Conservation (phyloP, 2,113 vertebrate species). For the Pachycephala philippinensis region DNA sequence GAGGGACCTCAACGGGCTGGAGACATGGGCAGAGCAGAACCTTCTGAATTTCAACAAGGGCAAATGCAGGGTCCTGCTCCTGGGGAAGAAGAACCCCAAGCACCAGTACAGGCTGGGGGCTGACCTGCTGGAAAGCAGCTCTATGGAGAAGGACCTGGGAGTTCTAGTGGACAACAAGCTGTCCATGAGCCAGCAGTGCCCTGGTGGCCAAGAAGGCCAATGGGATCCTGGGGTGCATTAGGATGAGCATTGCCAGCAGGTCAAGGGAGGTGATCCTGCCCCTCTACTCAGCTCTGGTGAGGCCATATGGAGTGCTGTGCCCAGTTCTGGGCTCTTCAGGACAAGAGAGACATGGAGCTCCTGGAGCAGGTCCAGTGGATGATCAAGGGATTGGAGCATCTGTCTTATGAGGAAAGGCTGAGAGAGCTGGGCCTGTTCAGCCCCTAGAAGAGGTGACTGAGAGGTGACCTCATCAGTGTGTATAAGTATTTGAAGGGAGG, state of each 20-base stretch:
- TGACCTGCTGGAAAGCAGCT: not conserved
- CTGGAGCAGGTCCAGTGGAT: not conserved
- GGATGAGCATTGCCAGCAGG: not conserved
- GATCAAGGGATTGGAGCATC: not conserved
- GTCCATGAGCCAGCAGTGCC: not conserved
- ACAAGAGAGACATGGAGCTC: not conserved
- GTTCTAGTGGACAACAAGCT: not conserved
- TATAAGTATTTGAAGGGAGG: not conserved
- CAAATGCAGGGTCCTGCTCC: not conserved
- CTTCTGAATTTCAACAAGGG: not conserved
- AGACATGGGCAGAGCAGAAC: not conserved
- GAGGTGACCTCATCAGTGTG: not conserved
- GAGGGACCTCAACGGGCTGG: not conserved
- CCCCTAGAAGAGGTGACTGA: not conserved
- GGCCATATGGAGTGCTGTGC: not conserved
- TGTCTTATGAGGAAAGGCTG: not conserved
- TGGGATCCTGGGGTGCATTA: accelerated
- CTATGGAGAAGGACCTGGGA: accelerated
- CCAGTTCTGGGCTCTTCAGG: not conserved
- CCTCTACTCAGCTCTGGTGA: not conserved
- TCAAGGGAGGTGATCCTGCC: not conserved
- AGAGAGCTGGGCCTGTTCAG: not conserved
- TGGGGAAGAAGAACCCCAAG: not conserved
- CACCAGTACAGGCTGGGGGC: not conserved
- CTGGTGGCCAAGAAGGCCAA: not conserved